Evolutionary conservation across 2,113 vertebrate genomes (phyloP), one percentile per base, ranked within the genome.

Genomic region (Melanocharis versteri): DNA sequence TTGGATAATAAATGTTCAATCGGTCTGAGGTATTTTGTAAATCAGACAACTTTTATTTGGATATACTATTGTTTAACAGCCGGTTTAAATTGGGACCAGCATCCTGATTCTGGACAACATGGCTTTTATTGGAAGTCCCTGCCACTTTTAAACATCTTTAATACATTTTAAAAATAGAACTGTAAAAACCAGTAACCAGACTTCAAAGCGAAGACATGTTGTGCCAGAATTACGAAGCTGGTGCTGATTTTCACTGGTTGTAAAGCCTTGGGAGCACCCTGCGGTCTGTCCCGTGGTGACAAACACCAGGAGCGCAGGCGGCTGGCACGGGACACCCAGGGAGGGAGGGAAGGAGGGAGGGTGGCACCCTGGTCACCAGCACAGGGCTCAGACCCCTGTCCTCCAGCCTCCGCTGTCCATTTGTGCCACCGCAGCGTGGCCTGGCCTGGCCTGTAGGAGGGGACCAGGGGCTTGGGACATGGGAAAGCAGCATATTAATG

Each of bases 111-210:
- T 97, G 97, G 97, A 98, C 97, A 97, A 86, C 88, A 94, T 13
- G 5, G 93, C 61, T 98, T 98, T 98, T 98, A 98, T 98, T 97
- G 97, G 98, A 97, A 98, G 95, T 97, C 97, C 96, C 98, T 98
- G 98, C 98, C 97, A 98, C 97, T 60, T 98, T 98, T 97, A 98
- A 98, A 98, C 97, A 97, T 98, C 97, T 98, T 98, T 98, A 98
- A 98, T 98, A 98, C 97, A 97, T 98, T 98, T 98, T 98, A 97
- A 98, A 98, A 98, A 98, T 98, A 98, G 97, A 98, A 98, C 97
- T 97, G 98, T 98, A 98, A 98, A 98, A 98, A 82, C 82, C 97
- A 97, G 97, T 93, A 96, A 97, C 87, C 96, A 97, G 97, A 98
- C 98, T 97, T 98, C 98, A 98, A 98, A 98, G 98, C 5, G 8